Conservation (phyloP, 2,888 invertebrate genomes). For the Drosophila emarginata region DNA sequence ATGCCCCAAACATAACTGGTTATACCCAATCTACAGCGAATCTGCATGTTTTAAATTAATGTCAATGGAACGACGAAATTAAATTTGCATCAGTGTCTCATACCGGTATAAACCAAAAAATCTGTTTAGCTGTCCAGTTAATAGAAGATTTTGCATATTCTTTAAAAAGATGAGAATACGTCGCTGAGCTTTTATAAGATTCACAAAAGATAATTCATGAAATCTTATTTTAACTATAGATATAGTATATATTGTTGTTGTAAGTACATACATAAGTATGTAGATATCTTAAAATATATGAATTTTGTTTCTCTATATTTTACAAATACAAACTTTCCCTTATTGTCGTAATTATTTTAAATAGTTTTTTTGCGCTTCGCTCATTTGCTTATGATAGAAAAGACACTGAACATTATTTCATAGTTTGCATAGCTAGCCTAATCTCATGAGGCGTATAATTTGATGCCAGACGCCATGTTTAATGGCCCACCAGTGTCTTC, state of each 20-base stretch:
- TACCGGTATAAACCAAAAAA: not conserved
- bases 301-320: conserved; percentile 28
- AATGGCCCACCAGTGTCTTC: conserved; percentile 36
- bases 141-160: no score
- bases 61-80: not conserved
- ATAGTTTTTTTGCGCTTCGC: conserved; percentile 29
- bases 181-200: no score
- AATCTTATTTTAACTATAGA: no score
- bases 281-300: not conserved
- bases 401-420: conserved; percentile 49
- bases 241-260: no score
- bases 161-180: no score
- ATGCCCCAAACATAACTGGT: conserved; percentile 2
- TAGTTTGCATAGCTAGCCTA: conserved; percentile 38
- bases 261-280: no score
- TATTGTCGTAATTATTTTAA: conserved; percentile 28
- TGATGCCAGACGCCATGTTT: conserved; percentile 47
- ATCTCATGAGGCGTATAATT: conserved; percentile 71
- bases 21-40: not conserved
- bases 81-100: not conserved
- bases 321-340: conserved; percentile 36
- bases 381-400: conserved; percentile 68
- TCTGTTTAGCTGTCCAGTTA: conserved; percentile 17
- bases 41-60: not conserved
- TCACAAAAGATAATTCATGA: no score